Evolutionary conservation across 2,797 vertebrate genomes (phyloP).

Genomic region (Sebastes ruberrimus): DNA sequence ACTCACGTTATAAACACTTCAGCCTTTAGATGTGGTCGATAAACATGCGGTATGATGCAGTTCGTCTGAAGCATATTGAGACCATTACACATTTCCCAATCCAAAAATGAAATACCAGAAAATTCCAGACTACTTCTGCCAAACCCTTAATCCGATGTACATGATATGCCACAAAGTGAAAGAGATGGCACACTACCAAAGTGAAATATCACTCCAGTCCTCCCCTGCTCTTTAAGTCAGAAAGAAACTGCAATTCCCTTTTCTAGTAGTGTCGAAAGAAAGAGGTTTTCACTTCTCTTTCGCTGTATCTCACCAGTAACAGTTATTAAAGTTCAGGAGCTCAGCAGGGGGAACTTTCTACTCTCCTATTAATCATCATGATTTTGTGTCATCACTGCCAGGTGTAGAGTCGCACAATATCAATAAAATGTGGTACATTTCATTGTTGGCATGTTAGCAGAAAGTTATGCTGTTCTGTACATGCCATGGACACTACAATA

Average conservation of each 20-base stretch:
- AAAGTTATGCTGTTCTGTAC: background rate
- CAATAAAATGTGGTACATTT: background rate
- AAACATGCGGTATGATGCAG: background rate
- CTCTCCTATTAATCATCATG: background rate
- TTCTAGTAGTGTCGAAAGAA: background rate
- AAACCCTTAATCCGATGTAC: background rate
- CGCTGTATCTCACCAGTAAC: background rate
- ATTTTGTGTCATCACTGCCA: background rate
- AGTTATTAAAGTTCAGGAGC: background rate
- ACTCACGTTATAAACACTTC: background rate
- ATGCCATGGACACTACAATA: background rate
- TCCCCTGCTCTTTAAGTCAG: background rate
- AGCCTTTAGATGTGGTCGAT: background rate
- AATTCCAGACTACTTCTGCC: background rate
- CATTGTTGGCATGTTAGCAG: background rate
- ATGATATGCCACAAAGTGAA: background rate
- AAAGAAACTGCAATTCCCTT: background rate
- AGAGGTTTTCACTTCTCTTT: conserved; percentile 1
- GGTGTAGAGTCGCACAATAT: background rate
- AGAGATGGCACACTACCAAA: background rate
- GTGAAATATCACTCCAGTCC: background rate
- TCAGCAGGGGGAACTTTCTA: background rate
- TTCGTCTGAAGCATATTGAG: background rate
- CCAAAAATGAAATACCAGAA: background rate
- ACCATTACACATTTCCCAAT: background rate